These are phyloP conservation scores for Pachymerium ferrugineum DNA, from an alignment of 2,888 invertebrate genomes.

Conservation along the genomic window DNA sequence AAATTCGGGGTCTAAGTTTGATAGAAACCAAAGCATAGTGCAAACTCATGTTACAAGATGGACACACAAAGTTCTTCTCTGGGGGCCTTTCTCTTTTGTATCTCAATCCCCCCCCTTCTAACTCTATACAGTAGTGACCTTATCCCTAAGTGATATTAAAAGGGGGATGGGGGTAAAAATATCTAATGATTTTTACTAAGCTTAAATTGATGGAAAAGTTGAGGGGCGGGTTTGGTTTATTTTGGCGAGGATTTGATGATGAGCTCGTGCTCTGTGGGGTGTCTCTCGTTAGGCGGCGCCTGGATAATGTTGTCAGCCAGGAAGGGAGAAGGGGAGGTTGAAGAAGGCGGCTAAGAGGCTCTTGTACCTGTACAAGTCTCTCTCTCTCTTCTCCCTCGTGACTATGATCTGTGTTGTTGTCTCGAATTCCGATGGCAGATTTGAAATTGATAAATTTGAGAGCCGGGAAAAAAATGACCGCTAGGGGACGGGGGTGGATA, in stretches of 20 bases:
- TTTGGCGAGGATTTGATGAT: conserved; percentile 7
- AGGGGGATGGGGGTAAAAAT: neutral
- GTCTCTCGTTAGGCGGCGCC: conserved; percentile 18
- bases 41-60: conserved; percentile 11
- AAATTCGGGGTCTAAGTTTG: neutral
- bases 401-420: conserved; percentile 18
- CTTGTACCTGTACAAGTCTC: conserved; percentile 1
- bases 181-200: neutral
- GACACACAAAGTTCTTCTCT: neutral
- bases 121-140: neutral
- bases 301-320: conserved; percentile 12
- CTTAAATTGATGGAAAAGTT: neutral
- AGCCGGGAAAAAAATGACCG: neutral
- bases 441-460: neutral
- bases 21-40: conserved; percentile 15
- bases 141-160: too few relatives aligned
- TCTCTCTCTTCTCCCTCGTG: conserved; percentile 16
- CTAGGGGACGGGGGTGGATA: neutral
- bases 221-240: neutral
- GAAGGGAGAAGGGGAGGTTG: neutral
- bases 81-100: neutral
- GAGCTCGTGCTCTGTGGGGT: conserved; percentile 15
- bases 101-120: neutral
- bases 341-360: neutral
- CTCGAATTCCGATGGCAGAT: neutral